Percentiles rank a stretch among this genome's conserved stretches.
Evolutionary conservation across 2,797 vertebrate genomes (phyloP).

Genomic region (Peromyscus eremicus): DNA sequence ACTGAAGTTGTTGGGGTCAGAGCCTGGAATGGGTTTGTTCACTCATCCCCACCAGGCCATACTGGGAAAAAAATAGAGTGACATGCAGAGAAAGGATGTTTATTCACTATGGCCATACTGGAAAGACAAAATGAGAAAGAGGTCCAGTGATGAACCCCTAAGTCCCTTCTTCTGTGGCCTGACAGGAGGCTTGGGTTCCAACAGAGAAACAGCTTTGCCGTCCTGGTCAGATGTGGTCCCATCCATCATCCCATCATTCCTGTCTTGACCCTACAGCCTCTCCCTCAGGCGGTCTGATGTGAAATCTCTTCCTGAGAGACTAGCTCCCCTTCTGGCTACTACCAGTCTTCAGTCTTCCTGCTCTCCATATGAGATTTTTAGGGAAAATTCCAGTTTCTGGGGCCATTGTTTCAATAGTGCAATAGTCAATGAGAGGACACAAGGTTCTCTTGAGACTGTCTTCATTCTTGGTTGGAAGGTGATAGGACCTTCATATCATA

Average conservation of each 20-base stretch:
- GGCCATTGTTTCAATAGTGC: not conserved
- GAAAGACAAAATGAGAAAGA: not conserved
- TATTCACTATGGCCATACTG: not conserved
- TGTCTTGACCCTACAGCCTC: not conserved
- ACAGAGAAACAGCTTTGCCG: not conserved
- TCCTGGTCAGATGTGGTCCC: not conserved
- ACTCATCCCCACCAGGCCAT: not conserved
- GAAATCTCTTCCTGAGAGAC: not conserved
- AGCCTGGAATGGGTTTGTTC: not conserved
- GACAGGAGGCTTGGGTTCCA: not conserved
- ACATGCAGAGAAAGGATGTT: not conserved
- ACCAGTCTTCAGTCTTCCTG: not conserved
- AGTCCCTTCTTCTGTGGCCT: not conserved
- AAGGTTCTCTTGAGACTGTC: not conserved
- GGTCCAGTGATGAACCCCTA: not conserved
- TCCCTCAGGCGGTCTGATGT: not conserved
- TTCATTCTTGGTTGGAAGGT: not conserved
- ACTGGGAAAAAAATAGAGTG: not conserved
- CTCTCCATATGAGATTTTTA: not conserved
- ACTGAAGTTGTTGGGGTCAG: not conserved
- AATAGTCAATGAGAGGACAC: not conserved
- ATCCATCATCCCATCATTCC: too few species aligned
- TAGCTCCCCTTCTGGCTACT: not conserved
- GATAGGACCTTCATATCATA: not conserved
- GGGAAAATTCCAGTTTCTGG: not conserved